A percentile compares a stretch with the other conserved stretches of the same genome.
Evolutionary conservation across 2,888 invertebrate genomes (phyloP).

Genomic region (Nezara viridula): DNA sequence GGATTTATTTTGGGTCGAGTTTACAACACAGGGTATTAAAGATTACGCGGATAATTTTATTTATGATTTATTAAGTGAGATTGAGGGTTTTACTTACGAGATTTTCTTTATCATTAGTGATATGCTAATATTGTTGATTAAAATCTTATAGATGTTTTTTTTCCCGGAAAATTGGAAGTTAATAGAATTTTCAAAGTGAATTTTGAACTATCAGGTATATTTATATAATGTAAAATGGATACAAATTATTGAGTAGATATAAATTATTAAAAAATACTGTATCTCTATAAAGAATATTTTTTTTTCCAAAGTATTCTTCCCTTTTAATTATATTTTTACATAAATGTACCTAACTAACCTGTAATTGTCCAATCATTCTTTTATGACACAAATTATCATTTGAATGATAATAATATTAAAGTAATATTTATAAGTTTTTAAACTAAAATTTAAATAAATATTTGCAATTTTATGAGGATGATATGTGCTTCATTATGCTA

Average conservation of each 20-base stretch:
- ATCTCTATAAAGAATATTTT: no score
- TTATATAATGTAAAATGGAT: not conserved
- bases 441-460: no score
- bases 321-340: no score
- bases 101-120: not conserved
- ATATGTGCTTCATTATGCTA: not conserved
- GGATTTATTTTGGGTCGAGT: not conserved
- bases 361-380: no score
- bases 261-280: not conserved
- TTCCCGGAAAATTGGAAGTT: not conserved
- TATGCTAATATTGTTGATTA: not conserved
- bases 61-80: not conserved
- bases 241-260: not conserved
- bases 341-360: no score
- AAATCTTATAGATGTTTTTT: not conserved
- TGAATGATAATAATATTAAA: no score
- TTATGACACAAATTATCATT: no score
- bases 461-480: not conserved
- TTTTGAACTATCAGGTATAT: not conserved
- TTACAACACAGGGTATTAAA: not conserved
- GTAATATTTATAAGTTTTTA: no score
- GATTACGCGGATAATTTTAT: not conserved
- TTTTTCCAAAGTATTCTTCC: no score
- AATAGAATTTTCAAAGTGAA: not conserved
- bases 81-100: not conserved